Conservation (phyloP, 2,113 vertebrate genomes). For the Poecilia latipinna region DNA sequence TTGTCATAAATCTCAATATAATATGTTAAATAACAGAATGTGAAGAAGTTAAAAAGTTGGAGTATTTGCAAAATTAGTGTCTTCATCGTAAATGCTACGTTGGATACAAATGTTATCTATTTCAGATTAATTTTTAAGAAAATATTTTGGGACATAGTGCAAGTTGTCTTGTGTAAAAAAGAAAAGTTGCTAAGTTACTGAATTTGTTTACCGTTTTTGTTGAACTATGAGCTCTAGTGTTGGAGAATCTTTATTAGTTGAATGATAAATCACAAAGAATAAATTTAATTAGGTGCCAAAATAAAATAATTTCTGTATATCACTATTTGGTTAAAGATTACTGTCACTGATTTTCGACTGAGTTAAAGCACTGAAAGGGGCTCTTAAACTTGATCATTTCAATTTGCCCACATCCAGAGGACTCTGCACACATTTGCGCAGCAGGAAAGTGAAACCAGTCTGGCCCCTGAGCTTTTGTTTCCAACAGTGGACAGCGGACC, state of each 20-base stretch:
- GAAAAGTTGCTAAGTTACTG: neutral
- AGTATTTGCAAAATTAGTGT: too few relatives aligned
- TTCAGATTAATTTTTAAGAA: too few relatives aligned
- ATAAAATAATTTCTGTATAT: neutral
- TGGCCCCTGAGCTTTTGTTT: slow-evolving; percentile 30
- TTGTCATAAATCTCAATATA: too few relatives aligned
- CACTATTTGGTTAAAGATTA: neutral
- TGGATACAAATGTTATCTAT: too few relatives aligned
- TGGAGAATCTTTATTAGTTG: neutral
- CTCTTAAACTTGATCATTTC: neutral
- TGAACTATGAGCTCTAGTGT: neutral
- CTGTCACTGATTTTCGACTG: neutral
- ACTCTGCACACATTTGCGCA: neutral
- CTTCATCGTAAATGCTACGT: too few relatives aligned
- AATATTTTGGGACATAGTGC: too few relatives aligned
- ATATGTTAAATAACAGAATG: too few relatives aligned
- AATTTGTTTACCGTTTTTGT: neutral
- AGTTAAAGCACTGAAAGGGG: neutral
- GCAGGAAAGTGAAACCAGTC: slow-evolving; percentile 36
- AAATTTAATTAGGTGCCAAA: neutral
- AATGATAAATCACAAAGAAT: neutral
- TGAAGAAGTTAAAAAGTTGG: too few relatives aligned
- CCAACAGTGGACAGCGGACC: slow-evolving; percentile 44
- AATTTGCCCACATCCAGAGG: neutral
- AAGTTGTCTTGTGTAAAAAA: too few relatives aligned